These are phyloP conservation scores for Rhyacophila evoluta DNA, from an alignment of 2,888 invertebrate genomes.

Conservation along the genomic window DNA sequence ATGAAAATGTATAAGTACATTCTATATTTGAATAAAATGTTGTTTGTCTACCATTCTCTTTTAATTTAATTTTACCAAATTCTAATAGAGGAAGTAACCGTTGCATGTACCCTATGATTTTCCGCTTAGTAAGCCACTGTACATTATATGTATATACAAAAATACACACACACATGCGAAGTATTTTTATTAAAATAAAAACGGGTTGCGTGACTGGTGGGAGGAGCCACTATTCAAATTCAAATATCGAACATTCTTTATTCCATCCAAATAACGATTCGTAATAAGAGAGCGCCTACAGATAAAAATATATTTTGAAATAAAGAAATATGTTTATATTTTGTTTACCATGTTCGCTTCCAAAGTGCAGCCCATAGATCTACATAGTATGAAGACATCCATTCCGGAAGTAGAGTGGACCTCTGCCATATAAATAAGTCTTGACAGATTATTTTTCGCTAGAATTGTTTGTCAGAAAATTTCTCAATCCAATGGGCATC, in stretches of 20 bases:
- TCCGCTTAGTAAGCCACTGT: slow-evolving; percentile 22
- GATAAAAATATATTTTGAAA: too few species aligned
- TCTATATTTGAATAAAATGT: too few species aligned
- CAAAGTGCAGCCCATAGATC: too few species aligned
- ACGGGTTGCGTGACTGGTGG: slow-evolving; percentile 65
- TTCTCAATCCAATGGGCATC: too few species aligned
- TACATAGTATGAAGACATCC: too few species aligned
- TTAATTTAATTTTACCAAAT: neutral
- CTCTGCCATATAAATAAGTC: too few species aligned
- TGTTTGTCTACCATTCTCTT: neutral
- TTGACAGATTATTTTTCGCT: too few species aligned
- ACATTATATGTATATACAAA: slow-evolving; percentile 5
- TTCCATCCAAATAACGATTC: slow-evolving; percentile 16
- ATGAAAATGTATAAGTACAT: too few species aligned
- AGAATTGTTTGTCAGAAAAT: too few species aligned
- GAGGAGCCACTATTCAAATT: slow-evolving; percentile 68
- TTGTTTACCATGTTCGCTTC: too few species aligned
- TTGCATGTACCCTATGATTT: slow-evolving; percentile 12
- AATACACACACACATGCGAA: neutral
- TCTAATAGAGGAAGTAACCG: neutral
- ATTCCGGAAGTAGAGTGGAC: too few species aligned
- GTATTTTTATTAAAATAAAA: slow-evolving; percentile 47
- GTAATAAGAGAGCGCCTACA: neutral
- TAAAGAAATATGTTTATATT: too few species aligned
- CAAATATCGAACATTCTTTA: slow-evolving; percentile 62